phyloP scores from a whole-genome alignment of 2,797 vertebrate species.

The Podarcis siculus region DNA sequence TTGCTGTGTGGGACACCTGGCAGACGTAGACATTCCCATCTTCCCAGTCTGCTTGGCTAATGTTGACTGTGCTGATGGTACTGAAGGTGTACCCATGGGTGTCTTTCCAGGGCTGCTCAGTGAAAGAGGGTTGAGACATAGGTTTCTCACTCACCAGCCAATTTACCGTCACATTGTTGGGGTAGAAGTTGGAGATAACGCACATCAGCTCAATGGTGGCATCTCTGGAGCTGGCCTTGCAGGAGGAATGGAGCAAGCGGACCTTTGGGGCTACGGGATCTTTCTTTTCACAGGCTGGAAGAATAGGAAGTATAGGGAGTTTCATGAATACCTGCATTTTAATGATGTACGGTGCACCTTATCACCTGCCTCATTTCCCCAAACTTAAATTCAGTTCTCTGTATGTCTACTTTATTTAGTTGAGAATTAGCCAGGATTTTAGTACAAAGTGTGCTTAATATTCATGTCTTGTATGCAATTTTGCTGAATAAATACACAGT shows the following conservation, averaged over 20 bases:
- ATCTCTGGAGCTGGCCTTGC: rapidly evolving
- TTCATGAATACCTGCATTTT: neutral
- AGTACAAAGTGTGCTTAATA: too few relatives aligned
- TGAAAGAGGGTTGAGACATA: rapidly evolving
- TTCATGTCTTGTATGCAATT: too few relatives aligned
- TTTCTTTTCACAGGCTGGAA: rapidly evolving
- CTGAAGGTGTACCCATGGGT: neutral
- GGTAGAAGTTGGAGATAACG: constrained; percentile 11
- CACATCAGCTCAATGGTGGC: constrained; percentile 49
- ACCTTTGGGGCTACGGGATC: neutral
- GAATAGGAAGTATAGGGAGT: neutral
- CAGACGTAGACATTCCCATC: constrained; percentile 43
- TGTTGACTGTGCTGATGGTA: constrained; percentile 36
- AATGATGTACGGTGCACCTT: neutral
- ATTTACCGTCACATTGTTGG: neutral
- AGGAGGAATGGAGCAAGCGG: constrained; percentile 56
- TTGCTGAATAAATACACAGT: too few relatives aligned
- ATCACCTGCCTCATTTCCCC: too few relatives aligned
- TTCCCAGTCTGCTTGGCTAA: constrained; percentile 37
- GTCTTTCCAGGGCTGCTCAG: neutral
- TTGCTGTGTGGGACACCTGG: constrained; percentile 9
- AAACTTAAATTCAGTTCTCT: too few relatives aligned
- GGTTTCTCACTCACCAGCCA: constrained; percentile 40
- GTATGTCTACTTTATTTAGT: too few relatives aligned
- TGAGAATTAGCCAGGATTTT: too few relatives aligned